These are phyloP conservation scores for Bombus superbus DNA, from an alignment of 1,140 invertebrate species.

Conservation along the genomic window DNA sequence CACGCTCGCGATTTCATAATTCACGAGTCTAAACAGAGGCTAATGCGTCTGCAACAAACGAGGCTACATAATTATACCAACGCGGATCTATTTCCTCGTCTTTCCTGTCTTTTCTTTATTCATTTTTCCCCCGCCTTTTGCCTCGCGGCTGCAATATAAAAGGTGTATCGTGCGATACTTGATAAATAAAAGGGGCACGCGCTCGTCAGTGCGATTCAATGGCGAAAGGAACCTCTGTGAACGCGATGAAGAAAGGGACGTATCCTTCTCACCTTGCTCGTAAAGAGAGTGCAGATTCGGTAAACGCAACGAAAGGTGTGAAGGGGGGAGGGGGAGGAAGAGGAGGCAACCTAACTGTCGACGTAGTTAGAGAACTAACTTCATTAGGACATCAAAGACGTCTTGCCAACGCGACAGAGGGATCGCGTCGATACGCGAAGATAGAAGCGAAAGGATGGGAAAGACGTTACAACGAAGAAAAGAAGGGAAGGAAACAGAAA, in stretches of 20 bases:
- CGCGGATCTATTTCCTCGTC: neutral
- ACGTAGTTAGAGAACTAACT: slow-evolving; percentile 65
- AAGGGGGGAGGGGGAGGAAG: neutral
- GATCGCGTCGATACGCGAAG: neutral
- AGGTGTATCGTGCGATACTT: neutral
- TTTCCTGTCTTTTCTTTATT: neutral
- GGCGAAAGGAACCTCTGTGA: neutral
- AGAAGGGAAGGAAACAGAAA: neutral
- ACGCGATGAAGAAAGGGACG: neutral
- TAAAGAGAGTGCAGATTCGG: neutral
- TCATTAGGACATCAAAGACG: slow-evolving; percentile 71
- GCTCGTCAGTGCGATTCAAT: neutral
- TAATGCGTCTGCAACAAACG: slow-evolving; percentile 28
- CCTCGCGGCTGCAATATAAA: neutral
- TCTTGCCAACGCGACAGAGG: slow-evolving; percentile 5
- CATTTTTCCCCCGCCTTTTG: neutral
- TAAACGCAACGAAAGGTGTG: neutral
- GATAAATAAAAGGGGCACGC: slow-evolving; percentile 22
- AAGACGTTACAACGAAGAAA: neutral
- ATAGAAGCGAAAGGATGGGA: neutral
- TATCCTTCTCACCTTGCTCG: neutral
- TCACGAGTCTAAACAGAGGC: slow-evolving; percentile 36
- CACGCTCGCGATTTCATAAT: slow-evolving; percentile 21
- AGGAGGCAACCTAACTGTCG: slow-evolving; percentile 35
- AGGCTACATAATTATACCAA: slow-evolving; percentile 10